Evolutionary conservation across 1,140 invertebrate species (phyloP), one percentile per base, ranked within the genome.

Genomic region (Drosophila tsacasi): DNA sequence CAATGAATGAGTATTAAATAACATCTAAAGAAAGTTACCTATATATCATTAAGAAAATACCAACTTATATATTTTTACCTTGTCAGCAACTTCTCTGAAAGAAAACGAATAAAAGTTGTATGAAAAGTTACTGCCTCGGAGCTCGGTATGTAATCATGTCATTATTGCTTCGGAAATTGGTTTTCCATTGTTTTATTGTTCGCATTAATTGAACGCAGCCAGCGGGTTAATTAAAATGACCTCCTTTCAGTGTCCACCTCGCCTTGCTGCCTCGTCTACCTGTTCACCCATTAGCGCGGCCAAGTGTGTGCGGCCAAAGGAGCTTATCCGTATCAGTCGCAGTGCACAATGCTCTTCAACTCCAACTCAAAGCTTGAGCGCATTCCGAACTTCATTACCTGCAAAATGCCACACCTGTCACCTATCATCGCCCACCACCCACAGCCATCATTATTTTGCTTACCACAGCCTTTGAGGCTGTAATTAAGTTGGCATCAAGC

Each of bases 401-500:
- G 21, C 3, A 57, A 55, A 57, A 39, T 57, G 54, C 21, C 54
- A 60, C 39, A 44, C 47, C 65, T 39, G 54, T 30, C 63, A 46
- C 40, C 40, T 30, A n/a, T 30, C 17, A n/a, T 40, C 19, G 17
- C 30, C 40, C 27, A 37, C 30, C 27, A 4, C 54, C 17, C 30
- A 23, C 49, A 30, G 42, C 49, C 50, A 47, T 46, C 47, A 76
- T 74, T 74, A 49, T 65, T 64, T 49, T 62, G 62, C 47, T 46
- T 72, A 67, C 52, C 67, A 65, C 61, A 63, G 46, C 65, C 81
- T 80, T 83, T 89, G 72, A 66, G 55, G 50, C 21, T 72, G 72
- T 54, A 89, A 89, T 87, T 83, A 71, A 89, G 79, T 78, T 47
- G 61, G 47, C 59, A 62, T 46, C 49, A 42, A 68, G 61, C 42